phyloP scores from a whole-genome alignment of 2,888 invertebrate genomes.

The Odontomyia ornata region DNA sequence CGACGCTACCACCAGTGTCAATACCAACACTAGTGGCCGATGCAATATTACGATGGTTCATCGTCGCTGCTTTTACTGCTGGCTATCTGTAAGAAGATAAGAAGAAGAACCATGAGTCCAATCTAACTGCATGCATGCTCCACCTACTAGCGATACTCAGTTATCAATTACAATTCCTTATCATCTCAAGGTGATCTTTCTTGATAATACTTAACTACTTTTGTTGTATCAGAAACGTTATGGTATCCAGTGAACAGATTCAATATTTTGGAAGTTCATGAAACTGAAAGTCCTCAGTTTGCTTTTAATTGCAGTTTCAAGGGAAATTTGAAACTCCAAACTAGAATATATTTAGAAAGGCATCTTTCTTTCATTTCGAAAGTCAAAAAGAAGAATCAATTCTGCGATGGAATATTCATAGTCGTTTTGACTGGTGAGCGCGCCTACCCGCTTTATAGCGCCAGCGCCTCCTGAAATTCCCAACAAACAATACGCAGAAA shows the following conservation, averaged over 20 bases:
- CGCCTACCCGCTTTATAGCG: background rate
- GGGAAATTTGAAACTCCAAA: no score
- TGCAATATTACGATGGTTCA: slow-evolving; percentile 36
- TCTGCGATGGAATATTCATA: background rate
- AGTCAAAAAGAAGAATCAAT: no score
- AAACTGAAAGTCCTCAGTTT: no score
- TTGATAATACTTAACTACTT: background rate
- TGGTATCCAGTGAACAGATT: no score
- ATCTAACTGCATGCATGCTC: background rate
- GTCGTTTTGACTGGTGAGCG: no score
- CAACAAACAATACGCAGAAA: slow-evolving; percentile 1
- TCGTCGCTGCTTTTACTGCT: background rate
- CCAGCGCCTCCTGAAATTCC: background rate
- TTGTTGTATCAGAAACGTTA: no score
- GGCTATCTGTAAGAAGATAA: slow-evolving; percentile 38
- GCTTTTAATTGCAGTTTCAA: no score
- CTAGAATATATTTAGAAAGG: no score
- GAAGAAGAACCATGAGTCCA: slow-evolving; percentile 31
- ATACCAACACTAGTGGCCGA: background rate
- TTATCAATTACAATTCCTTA: background rate
- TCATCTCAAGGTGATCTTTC: slow-evolving; percentile 19
- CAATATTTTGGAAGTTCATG: no score
- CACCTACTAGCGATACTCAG: background rate
- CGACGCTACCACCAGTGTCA: background rate
- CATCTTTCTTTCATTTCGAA: no score